Conservation (phyloP, 2,888 invertebrate genomes). For the Harpalus rufipes region DNA sequence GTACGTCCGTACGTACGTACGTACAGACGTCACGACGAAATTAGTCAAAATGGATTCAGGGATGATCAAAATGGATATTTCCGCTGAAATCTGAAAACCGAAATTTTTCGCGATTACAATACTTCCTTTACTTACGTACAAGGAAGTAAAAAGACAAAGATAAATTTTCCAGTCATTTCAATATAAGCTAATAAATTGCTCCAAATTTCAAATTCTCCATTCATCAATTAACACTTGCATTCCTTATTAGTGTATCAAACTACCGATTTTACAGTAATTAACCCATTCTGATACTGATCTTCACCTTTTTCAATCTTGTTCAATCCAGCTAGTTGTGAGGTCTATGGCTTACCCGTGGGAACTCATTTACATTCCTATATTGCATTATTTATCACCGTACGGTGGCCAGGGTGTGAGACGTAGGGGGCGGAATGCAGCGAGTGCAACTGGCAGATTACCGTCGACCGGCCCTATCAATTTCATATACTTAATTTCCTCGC, state of each 20-base stretch:
- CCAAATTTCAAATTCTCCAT: no score
- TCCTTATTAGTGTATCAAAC: neutral
- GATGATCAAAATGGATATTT: no score
- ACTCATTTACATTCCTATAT: conserved; percentile 67
- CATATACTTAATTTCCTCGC: conserved; percentile 67
- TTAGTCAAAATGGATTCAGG: no score
- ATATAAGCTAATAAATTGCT: no score
- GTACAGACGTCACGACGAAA: no score
- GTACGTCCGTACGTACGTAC: no score
- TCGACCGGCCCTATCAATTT: conserved; percentile 66
- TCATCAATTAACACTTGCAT: neutral
- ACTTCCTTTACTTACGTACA: no score
- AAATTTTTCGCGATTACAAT: no score
- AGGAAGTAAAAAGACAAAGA: no score
- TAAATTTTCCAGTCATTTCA: no score
- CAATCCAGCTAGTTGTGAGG: conserved; percentile 13
- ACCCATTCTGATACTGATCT: conserved; percentile 6
- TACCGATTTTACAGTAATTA: neutral
- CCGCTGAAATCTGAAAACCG: no score
- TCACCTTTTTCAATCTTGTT: neutral
- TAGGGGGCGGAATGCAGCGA: conserved; percentile 42
- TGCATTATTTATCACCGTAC: conserved; percentile 66
- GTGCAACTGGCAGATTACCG: conserved; percentile 67
- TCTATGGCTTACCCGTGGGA: conserved; percentile 59
- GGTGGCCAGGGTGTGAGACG: conserved; percentile 3